These are phyloP conservation scores for Zingel zingel DNA, from an alignment of 2,113 vertebrate species.

Conservation along the genomic window DNA sequence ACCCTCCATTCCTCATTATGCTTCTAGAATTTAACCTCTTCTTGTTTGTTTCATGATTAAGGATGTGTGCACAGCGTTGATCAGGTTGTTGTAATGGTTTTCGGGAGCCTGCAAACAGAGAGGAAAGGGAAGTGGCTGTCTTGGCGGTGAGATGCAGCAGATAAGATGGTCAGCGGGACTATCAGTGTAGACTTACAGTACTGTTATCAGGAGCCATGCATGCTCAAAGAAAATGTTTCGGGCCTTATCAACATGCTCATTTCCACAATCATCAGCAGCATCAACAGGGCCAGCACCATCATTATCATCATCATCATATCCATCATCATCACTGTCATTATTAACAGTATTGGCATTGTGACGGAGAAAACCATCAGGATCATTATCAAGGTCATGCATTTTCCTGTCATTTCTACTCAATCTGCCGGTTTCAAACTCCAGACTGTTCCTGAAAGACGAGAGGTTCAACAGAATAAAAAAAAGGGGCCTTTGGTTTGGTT, in stretches of 20 bases:
- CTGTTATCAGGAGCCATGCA: conserved; percentile 61
- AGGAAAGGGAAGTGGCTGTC: conserved; percentile 66
- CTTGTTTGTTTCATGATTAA: conserved; percentile 1
- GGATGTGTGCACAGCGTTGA: conserved; percentile 7
- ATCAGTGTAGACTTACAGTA: conserved; percentile 54
- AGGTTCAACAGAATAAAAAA: neutral
- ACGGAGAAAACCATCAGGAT: conserved; percentile 60
- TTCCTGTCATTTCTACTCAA: conserved; percentile 26
- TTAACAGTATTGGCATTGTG: conserved; percentile 71
- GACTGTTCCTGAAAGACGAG: neutral
- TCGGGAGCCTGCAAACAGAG: conserved; percentile 42
- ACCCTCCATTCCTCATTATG: neutral
- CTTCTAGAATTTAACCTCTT: conserved; percentile 19
- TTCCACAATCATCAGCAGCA: conserved; percentile 72
- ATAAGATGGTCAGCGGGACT: conserved; percentile 58
- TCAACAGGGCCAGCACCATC: conserved; percentile 44
- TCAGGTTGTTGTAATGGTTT: conserved; percentile 56
- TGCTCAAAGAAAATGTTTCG: conserved; percentile 66
- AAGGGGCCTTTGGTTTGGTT: neutral
- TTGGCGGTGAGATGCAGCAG: conserved; percentile 57
- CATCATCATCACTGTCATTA: conserved; percentile 69
- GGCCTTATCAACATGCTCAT: conserved; percentile 74
- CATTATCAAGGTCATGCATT: conserved; percentile 50
- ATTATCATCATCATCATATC: conserved; percentile 53
- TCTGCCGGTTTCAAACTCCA: conserved; percentile 14